Percentiles rank a stretch among this genome's conserved stretches.
phyloP scores from a whole-genome alignment of 1,140 invertebrate species.

The Aricia agestis region DNA sequence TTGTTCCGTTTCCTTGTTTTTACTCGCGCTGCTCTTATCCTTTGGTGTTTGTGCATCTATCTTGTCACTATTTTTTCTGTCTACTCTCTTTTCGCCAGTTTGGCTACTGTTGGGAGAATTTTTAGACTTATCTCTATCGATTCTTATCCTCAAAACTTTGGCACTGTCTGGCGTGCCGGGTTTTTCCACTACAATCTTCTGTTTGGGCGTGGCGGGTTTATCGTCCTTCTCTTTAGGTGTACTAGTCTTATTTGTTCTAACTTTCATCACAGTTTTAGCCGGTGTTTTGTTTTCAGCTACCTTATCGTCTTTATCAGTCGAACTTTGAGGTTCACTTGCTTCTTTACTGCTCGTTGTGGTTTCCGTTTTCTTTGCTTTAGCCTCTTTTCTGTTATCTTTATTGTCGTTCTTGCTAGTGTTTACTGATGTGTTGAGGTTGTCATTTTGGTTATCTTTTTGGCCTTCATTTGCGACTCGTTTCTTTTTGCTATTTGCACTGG shows the following conservation, averaged over 20 bases:
- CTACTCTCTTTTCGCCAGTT: constrained; percentile 19
- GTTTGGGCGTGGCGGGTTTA: constrained; percentile 31
- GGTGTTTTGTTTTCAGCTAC: constrained; percentile 30
- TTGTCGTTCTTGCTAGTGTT: constrained; percentile 17
- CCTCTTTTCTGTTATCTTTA: constrained; percentile 22
- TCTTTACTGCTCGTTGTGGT: constrained; percentile 16
- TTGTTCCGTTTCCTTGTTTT: constrained; percentile 30
- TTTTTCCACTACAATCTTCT: neutral
- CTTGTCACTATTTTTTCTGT: constrained; percentile 27
- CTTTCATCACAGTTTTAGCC: constrained; percentile 39
- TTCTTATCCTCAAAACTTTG: constrained; percentile 14
- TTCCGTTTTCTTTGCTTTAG: neutral
- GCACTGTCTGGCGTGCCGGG: neutral
- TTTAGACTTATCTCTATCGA: constrained; percentile 44
- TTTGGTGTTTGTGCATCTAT: constrained; percentile 27
- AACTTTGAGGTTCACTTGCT: constrained; percentile 21
- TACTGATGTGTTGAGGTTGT: constrained; percentile 14
- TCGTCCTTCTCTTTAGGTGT: constrained; percentile 37
- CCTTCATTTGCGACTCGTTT: constrained; percentile 33
- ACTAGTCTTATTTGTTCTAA: constrained; percentile 33
- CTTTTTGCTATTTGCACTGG: constrained; percentile 40
- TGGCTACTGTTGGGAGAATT: constrained; percentile 39
- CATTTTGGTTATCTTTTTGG: constrained; percentile 22
- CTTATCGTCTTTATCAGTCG: constrained; percentile 21
- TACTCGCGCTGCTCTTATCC: constrained; percentile 24